Base-by-base conservation (phyloP, 2,797 vertebrate species). In the Heliangelus exortis region DNA sequence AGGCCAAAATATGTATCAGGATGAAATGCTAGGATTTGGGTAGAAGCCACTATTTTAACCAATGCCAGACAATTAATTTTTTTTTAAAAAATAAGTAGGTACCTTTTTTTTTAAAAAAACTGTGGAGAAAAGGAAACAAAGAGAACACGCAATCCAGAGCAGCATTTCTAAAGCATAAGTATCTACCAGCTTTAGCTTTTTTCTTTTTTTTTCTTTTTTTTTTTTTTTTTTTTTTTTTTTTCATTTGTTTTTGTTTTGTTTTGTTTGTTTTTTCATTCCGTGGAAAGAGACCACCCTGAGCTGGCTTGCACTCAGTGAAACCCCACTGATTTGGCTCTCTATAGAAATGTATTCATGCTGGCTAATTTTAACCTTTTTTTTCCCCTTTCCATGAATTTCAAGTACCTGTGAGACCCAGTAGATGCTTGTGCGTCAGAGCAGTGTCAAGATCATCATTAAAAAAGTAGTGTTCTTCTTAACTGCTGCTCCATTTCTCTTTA, bases 381-480 rank as follows among this genome's bases (percentile, higher is more conserved):
- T 15, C 41, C 51, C 8, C 15, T 20, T 39, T 54, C 34, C 45
- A 23, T 23, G 28, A 66, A 63, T 79, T 91, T 63, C 19, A 81
- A 1, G 75, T 69, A 34, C 71, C 36, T 50, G 8, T 58, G 67
- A 39, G 12, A 82, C 20, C 74, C 22, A 76, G 22, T 16, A 86
- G 73, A 74, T 6, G 19, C 9, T 31, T 69, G 62, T 47, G 43
- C 43, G 59, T 15, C 1, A 28, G 25, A 92, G 39, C 41, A 84
- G 59, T 8, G 5, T 77, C 13, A 43, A 50, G 39, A 43, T 23
- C 18, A 81, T 47, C 18, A 68, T 41, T 54, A 57, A 82, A 92
- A 92, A 86, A 71, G 55, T 87, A 91, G 85, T 94, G 65, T 82
- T 76, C 39, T 83, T 73, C 67, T 54, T 36, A 71, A 65, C 31